Percentiles rank a stretch among this genome's conserved stretches.
Evolutionary conservation across 1,140 invertebrate genomes (phyloP).

Genomic region (Neoseiulus cucumeris): DNA sequence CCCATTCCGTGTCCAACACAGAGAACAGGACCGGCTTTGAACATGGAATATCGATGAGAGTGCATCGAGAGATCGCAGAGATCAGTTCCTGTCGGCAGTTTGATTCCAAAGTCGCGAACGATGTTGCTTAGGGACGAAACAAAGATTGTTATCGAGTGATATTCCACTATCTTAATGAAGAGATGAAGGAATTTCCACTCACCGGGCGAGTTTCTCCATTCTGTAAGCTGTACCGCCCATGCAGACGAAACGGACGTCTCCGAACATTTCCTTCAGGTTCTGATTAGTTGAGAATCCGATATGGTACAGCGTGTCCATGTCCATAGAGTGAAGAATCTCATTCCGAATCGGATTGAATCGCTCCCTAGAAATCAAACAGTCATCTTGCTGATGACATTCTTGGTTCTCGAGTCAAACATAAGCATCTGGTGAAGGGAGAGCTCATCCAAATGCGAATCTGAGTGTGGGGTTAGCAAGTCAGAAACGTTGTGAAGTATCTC

Average conservation of each 20-base stretch:
- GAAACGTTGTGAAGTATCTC: too few species aligned
- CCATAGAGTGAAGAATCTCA: neutral
- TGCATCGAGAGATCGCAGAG: conserved; percentile 70
- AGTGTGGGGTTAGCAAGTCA: too few species aligned
- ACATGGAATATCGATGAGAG: conserved; percentile 88
- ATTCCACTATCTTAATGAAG: too few species aligned
- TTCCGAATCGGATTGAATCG: conserved; percentile 5
- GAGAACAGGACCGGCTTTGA: conserved; percentile 84
- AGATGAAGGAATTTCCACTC: too few species aligned
- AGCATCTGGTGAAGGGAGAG: too few species aligned
- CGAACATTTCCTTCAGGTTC: neutral
- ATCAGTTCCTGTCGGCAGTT: conserved; percentile 62
- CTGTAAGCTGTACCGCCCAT: conserved; percentile 88
- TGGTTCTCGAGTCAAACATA: too few species aligned
- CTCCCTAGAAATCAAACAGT: neutral
- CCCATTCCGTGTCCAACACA: conserved; percentile 86
- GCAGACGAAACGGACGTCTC: conserved; percentile 63
- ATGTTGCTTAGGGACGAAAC: conserved; percentile 32
- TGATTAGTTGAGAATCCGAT: neutral
- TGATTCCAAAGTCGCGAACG: conserved; percentile 66
- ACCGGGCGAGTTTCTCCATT: conserved; percentile 79
- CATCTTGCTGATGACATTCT: too few species aligned
- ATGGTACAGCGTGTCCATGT: neutral
- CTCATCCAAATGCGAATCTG: too few species aligned
- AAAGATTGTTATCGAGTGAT: too few species aligned